Evolutionary conservation across 2,888 invertebrate genomes (phyloP).

Genomic region (Oithona nana): DNA sequence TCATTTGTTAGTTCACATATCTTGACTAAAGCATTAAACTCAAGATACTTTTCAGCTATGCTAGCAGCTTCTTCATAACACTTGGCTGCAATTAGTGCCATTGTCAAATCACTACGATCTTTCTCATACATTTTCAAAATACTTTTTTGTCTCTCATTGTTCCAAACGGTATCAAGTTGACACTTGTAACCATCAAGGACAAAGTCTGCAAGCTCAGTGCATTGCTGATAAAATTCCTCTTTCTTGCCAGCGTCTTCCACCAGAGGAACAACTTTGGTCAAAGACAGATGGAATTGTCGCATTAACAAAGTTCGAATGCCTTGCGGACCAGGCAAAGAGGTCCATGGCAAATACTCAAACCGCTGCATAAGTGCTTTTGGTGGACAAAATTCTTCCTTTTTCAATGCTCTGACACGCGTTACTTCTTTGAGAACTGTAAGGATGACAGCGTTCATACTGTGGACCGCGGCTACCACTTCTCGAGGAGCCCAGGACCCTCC

Average conservation of each 20-base stretch:
- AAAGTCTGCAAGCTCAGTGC: constrained; percentile 47
- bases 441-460: constrained; percentile 39
- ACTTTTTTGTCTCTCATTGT: constrained; percentile 31
- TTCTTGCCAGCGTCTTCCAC: constrained; percentile 37
- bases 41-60: constrained; percentile 72
- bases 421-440: constrained; percentile 46
- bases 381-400: constrained; percentile 21
- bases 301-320: constrained; percentile 28
- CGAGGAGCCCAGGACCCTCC: constrained; percentile 39
- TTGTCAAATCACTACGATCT: constrained; percentile 36
- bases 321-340: constrained; percentile 40
- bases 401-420: constrained; percentile 29
- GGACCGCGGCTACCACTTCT: constrained; percentile 36
- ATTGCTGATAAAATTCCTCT: constrained; percentile 44
- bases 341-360: constrained; percentile 54
- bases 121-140: constrained; percentile 42
- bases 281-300: constrained; percentile 24
- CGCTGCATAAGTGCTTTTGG: neutral
- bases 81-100: neutral
- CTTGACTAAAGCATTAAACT: constrained; percentile 58
- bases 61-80: constrained; percentile 50
- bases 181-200: constrained; percentile 49
- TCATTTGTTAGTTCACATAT: constrained; percentile 59
- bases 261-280: constrained; percentile 18
- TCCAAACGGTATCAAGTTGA: constrained; percentile 46